Conservation (phyloP, 2,888 invertebrate genomes). For the Pollenia amentaria region DNA sequence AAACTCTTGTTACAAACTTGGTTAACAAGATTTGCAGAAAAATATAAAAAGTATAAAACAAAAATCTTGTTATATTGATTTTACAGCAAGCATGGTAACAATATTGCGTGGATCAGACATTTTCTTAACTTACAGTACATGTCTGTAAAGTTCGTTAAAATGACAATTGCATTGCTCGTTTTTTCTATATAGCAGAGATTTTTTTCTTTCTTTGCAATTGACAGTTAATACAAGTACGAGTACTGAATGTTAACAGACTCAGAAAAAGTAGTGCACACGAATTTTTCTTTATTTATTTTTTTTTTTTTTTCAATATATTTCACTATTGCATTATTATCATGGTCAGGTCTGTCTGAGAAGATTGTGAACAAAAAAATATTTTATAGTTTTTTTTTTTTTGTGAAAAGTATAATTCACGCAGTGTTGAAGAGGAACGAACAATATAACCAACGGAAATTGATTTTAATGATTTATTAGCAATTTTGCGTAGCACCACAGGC, state of each 20-base stretch:
- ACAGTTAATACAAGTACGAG: constrained; percentile 63
- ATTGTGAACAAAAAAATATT: constrained; percentile 19
- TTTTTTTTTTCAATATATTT: neutral
- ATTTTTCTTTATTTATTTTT: constrained; percentile 23
- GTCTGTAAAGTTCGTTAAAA: constrained; percentile 63
- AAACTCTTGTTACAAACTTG: constrained; percentile 30
- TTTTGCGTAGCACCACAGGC: constrained; percentile 71
- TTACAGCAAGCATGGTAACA: constrained; percentile 37
- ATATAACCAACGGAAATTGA: constrained; percentile 76
- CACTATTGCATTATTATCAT: constrained; percentile 45
- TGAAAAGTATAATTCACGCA: constrained; percentile 57
- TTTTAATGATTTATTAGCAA: constrained; percentile 78
- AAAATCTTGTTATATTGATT: constrained; percentile 29
- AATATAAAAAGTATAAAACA: neutral
- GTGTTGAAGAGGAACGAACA: constrained; percentile 43
- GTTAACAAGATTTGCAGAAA: constrained; percentile 9
- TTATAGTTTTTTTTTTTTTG: neutral
- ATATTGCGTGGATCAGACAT: constrained; percentile 57
- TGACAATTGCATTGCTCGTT: constrained; percentile 65
- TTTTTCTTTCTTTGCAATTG: constrained; percentile 54
- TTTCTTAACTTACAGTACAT: constrained; percentile 20
- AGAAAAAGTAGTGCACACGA: constrained; percentile 48
- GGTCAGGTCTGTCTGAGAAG: constrained; percentile 34
- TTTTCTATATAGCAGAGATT: neutral
- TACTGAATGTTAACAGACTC: constrained; percentile 25